Evolutionary conservation across 2,113 vertebrate genomes (phyloP), one percentile per base, ranked within the genome.

Genomic region (Empidonax traillii): DNA sequence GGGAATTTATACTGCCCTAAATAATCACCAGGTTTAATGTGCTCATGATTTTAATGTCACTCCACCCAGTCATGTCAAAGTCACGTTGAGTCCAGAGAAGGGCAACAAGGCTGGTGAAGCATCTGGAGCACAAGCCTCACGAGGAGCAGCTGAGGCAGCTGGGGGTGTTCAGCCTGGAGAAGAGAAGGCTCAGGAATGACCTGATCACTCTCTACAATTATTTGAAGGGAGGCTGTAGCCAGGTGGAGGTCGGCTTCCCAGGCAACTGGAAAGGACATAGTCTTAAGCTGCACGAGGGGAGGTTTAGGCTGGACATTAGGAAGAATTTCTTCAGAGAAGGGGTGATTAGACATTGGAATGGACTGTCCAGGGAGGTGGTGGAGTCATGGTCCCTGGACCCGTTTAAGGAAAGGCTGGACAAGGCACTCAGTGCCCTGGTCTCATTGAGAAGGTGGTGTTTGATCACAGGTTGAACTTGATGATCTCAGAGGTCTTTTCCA

Each of bases 31-130:
- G 21, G 37, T 47, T 53, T 37, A 30, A 52, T 0, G 4, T 11
- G 25, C 12, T 58, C 12, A 0, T 1, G 6, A 30, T 14, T 80
- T 62, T 77, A 7, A 72, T 20, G 21, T 27, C 23, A 43, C 1
- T 1, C 5, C 1, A 2, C 37, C 15, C 43, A 22, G 43, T 9
- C 17, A 20, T 2, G 0, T 35, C 43, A 13, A 30, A 74, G 16
- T 23, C 2, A 12, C 3, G 8, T 5, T 39, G 28, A 24, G 33
- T n/a, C 19, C 39, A 61, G 53, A 53, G 39, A 24, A 20, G 8
- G 20, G 28, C 0, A 3, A 5, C 37, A 61, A 39, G 66, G 22
- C 44, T 67, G 39, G 68, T 33, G 61, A 65, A 53, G 23, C 52
- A 24, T 59, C 61, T 30, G 37, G 46, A 74, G 37, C 33, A 24